These are phyloP conservation scores for Calcarius lapponicus DNA, from an alignment of 2,797 vertebrate genomes.

Conservation along the genomic window DNA sequence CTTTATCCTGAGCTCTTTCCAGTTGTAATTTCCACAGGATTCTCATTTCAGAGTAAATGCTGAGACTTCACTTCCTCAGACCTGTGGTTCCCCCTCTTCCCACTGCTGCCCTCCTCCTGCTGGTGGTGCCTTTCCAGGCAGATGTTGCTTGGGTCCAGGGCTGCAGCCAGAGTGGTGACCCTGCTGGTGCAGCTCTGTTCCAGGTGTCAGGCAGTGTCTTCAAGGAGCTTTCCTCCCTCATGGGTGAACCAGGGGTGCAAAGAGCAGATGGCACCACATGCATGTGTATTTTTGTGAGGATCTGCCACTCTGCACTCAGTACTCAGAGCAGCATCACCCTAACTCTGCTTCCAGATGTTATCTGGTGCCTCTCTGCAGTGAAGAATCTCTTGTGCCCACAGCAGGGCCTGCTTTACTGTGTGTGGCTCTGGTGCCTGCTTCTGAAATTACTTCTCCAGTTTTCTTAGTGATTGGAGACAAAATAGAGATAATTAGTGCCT, in stretches of 20 bases:
- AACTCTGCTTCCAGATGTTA: not conserved
- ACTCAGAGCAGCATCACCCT: not conserved
- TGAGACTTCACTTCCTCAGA: not conserved
- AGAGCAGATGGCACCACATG: not conserved
- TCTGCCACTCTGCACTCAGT: not conserved
- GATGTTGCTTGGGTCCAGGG: not conserved
- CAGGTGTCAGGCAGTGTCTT: not conserved
- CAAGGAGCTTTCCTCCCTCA: not conserved
- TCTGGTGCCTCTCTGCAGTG: not conserved
- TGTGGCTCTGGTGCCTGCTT: not conserved
- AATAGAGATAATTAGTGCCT: conserved; percentile 65
- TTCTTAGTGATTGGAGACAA: conserved; percentile 60
- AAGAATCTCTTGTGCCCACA: not conserved
- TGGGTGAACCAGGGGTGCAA: not conserved
- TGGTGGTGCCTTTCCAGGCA: not conserved
- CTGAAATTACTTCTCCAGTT: conserved; percentile 30
- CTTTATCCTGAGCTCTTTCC: not conserved
- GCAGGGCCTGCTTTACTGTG: not conserved
- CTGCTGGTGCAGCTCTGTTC: not conserved
- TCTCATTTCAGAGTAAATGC: not conserved
- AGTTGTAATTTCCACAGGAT: not conserved
- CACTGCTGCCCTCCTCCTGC: not conserved
- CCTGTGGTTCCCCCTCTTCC: not conserved
- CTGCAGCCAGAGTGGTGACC: not conserved
- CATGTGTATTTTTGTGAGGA: not conserved